These are phyloP conservation scores for Orientallactaga sibirica DNA, from an alignment of 2,797 vertebrate species.

Conservation along the genomic window DNA sequence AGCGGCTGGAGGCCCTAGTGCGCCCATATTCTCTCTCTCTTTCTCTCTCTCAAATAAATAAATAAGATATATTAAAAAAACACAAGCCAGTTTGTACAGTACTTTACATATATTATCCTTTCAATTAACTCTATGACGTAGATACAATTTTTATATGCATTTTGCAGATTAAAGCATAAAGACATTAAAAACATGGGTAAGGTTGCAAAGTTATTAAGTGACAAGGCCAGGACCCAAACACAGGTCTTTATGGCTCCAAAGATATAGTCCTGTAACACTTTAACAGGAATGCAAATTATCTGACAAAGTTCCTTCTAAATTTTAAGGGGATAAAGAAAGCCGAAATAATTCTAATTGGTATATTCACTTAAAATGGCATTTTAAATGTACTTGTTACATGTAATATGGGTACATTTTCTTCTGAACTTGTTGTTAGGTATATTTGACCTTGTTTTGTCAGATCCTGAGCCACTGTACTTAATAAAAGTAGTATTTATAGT, in stretches of 20 bases:
- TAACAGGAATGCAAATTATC: conserved; percentile 53
- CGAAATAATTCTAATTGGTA: conserved; percentile 57
- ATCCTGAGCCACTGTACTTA: conserved; percentile 53
- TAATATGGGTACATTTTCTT: conserved; percentile 45
- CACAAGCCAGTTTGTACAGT: conserved; percentile 52
- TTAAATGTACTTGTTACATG: conserved; percentile 35
- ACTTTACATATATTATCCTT: conserved; percentile 54
- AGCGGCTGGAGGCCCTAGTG: no score
- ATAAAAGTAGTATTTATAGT: not conserved
- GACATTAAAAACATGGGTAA: conserved; percentile 58
- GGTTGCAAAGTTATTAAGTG: conserved; percentile 64
- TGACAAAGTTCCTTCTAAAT: conserved; percentile 60
- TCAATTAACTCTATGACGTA: conserved; percentile 62
- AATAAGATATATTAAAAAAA: not conserved
- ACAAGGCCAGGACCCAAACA: conserved; percentile 63
- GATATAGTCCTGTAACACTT: conserved; percentile 44
- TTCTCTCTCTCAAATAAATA: no score
- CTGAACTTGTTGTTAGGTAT: conserved; percentile 36
- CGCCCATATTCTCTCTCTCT: no score
- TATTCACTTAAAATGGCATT: conserved; percentile 33
- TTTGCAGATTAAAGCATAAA: conserved; percentile 52
- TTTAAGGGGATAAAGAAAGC: conserved; percentile 52
- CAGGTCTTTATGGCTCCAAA: conserved; percentile 51
- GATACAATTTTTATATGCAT: conserved; percentile 54
- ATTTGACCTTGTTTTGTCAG: conserved; percentile 51